These are phyloP conservation scores for Drosophila hamatofila DNA, from an alignment of 2,888 invertebrate genomes.

Conservation along the genomic window DNA sequence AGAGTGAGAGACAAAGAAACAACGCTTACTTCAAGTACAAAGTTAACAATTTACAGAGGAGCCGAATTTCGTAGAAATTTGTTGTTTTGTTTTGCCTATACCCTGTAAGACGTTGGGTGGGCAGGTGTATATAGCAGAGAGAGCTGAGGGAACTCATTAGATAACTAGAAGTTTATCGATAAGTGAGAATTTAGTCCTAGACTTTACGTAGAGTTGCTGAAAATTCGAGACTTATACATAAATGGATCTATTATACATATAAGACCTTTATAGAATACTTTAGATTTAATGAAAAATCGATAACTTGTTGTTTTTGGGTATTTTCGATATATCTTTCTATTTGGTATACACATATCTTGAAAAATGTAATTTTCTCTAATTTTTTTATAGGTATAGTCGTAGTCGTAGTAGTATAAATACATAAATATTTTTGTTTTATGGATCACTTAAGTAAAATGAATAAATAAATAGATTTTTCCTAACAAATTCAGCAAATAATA, in stretches of 20 bases:
- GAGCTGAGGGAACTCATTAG: neutral
- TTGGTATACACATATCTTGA: neutral
- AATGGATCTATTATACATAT: too few species aligned
- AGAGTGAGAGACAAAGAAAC: slow-evolving; percentile 15
- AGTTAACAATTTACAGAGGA: slow-evolving; percentile 53
- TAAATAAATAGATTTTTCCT: too few species aligned
- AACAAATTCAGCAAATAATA: too few species aligned
- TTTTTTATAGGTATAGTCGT: too few species aligned
- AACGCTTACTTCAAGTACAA: slow-evolving; percentile 35
- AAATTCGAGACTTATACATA: neutral
- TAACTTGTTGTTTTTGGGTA: neutral
- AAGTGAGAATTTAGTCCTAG: neutral
- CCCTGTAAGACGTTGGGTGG: neutral
- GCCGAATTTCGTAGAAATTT: slow-evolving; percentile 32
- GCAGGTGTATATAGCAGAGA: too few species aligned
- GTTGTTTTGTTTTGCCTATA: slow-evolving; percentile 1
- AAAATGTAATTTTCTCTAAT: too few species aligned
- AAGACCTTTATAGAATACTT: neutral
- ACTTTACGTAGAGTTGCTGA: neutral
- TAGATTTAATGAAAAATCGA: neutral
- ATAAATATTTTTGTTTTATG: too few species aligned
- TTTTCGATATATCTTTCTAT: neutral
- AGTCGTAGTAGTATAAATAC: too few species aligned
- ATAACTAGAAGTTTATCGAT: too few species aligned
- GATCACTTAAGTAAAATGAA: too few species aligned